Base-by-base conservation (phyloP, 64 coral and sea anemone genomes). In the Pocillopora verrucosa region DNA sequence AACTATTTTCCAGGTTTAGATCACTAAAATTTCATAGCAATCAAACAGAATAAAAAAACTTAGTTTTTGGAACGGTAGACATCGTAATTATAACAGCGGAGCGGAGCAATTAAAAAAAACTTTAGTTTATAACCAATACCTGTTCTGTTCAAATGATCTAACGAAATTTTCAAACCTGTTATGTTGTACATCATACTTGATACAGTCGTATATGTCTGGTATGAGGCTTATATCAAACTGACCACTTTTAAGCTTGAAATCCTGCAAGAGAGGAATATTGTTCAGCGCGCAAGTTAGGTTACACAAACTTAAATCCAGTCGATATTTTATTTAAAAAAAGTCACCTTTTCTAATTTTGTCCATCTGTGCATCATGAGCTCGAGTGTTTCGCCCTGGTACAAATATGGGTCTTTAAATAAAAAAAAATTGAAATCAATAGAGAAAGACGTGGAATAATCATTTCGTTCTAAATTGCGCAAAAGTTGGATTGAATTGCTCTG, bases 171-270 rank as follows among this genome's bases (percentile, higher is more conserved):
- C 19, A 20, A 80, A 92, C 96, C 89, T 89, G 20, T 98, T 98
- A 65, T 98, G 96, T 57, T 95, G 93, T 7, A 95, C 87, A 58
- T 98, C 96, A 62, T 98, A 98, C 82, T 98, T 98, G 65, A 98
- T 93, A 37, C 96, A 92, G 73, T 98, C 96, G 41, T 98, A 98
- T 3, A 98, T 94, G 67, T 98, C 96, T 62, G 96, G 96, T 61
- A 98, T 98, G 6, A 98, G 79, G 72, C 96, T 98, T 20, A 98
- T 98, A 78, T 98, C 96, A 77, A 88, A 98, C 78, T 89, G 89
- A 25, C 93, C 96, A 56, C 87, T 94, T 59, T 81, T 95, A 26
- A 98, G 84, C 35, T 88, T 87, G 60, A 98, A 98, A 74, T 98
- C 96, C 96, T 98, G n/a, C 19, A 17, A 20, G 74, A 70, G 1